These are phyloP conservation scores for Unio delphinus DNA, from an alignment of 2,888 invertebrate species.

Conservation along the genomic window DNA sequence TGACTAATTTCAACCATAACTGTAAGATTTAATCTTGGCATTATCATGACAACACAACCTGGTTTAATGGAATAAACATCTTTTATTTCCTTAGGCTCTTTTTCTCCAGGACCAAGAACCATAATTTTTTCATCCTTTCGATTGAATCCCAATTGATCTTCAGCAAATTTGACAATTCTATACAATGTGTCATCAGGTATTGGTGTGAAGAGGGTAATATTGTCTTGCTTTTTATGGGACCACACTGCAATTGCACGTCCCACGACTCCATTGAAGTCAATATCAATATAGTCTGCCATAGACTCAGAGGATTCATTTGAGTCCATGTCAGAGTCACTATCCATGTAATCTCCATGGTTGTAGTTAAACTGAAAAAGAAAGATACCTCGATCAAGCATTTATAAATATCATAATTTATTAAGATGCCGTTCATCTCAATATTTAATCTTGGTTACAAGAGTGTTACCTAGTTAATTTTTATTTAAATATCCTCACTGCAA, in stretches of 20 bases:
- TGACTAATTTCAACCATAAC: constrained; percentile 53
- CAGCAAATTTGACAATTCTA: constrained; percentile 47
- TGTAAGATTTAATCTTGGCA: constrained; percentile 41
- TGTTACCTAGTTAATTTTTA: too few species aligned
- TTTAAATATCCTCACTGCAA: too few species aligned
- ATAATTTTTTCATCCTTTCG: constrained; percentile 46
- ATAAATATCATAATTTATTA: too few species aligned
- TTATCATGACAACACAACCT: constrained; percentile 53
- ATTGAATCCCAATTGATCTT: constrained; percentile 44
- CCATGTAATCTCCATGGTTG: constrained; percentile 4
- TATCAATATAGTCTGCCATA: constrained; percentile 25
- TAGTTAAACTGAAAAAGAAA: too few species aligned
- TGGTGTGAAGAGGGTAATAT: constrained; percentile 53
- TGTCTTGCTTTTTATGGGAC: constrained; percentile 48
- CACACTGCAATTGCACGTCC: constrained; percentile 54
- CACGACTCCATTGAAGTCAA: constrained; percentile 38
- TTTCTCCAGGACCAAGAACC: constrained; percentile 50
- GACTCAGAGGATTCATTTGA: constrained; percentile 27
- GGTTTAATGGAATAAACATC: constrained; percentile 39
- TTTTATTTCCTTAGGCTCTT: constrained; percentile 45
- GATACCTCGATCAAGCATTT: too few species aligned
- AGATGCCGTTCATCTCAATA: too few species aligned
- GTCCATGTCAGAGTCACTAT: constrained; percentile 30
- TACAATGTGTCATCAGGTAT: constrained; percentile 43
- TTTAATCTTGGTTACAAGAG: too few species aligned